Percentiles rank a stretch among this genome's conserved stretches.
Evolutionary conservation across 2,113 vertebrate genomes (phyloP).

Genomic region (Ptychochromis oligacanthus): DNA sequence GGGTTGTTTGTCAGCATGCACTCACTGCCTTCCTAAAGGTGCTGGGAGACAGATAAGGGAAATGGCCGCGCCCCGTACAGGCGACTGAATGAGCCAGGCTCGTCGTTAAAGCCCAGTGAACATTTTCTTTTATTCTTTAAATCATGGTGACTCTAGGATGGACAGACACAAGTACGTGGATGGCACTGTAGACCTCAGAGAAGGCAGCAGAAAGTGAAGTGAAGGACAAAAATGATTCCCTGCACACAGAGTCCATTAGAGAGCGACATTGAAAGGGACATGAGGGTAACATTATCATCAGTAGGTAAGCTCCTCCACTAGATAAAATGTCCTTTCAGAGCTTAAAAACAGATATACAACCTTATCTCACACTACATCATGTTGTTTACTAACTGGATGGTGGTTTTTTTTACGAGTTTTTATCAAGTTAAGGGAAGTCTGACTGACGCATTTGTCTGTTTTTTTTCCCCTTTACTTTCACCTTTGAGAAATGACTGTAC

Average conservation of each 20-base stretch:
- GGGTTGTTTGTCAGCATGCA: slow-evolving; percentile 34
- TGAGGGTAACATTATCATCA: slow-evolving; percentile 1
- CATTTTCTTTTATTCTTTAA: neutral
- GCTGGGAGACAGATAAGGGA: slow-evolving; percentile 52
- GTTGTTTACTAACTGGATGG: neutral
- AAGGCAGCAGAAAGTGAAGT: neutral
- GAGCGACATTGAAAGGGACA: slow-evolving; percentile 4
- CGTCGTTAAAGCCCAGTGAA: slow-evolving; percentile 21
- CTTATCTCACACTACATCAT: neutral
- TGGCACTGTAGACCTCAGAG: neutral
- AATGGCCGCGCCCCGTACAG: slow-evolving; percentile 1
- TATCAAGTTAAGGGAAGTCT: slow-evolving; percentile 7
- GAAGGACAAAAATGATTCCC: slow-evolving; percentile 9
- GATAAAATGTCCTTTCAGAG: neutral
- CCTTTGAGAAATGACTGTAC: slow-evolving; percentile 36
- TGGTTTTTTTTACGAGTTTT: slow-evolving; percentile 15
- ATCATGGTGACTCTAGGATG: neutral
- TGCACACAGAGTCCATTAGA: slow-evolving; percentile 31
- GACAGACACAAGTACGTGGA: neutral
- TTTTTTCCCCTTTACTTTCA: neutral
- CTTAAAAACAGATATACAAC: neutral
- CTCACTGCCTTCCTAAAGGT: slow-evolving; percentile 37
- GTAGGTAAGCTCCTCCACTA: neutral
- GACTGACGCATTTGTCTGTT: slow-evolving; percentile 29
- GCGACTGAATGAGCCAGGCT: slow-evolving; percentile 3